These are phyloP conservation scores for Sorex fumeus DNA, from an alignment of 2,113 vertebrate genomes.

Conservation along the genomic window DNA sequence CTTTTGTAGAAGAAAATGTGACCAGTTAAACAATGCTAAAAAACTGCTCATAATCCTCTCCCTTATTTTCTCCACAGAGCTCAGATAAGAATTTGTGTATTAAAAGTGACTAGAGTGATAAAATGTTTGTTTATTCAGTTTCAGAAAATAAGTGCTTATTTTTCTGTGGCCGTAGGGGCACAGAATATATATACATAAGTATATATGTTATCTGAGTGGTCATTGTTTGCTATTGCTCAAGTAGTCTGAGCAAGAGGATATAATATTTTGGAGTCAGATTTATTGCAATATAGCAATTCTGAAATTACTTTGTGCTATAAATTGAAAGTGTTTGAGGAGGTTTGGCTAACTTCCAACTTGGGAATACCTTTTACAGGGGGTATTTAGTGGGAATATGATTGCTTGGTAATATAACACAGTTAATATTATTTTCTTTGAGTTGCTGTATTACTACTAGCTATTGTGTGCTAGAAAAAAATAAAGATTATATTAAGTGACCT, in stretches of 20 bases:
- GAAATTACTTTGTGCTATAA: slow-evolving; percentile 83
- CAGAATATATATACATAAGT: slow-evolving; percentile 13
- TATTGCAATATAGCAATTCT: slow-evolving; percentile 83
- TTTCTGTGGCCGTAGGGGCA: slow-evolving; percentile 76
- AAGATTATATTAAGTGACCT: slow-evolving; percentile 74
- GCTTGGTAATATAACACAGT: slow-evolving; percentile 51
- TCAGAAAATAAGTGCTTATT: slow-evolving; percentile 79
- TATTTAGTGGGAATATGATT: slow-evolving; percentile 72
- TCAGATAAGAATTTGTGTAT: slow-evolving; percentile 75
- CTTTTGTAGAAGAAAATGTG: slow-evolving; percentile 65
- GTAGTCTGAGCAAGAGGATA: slow-evolving; percentile 59
- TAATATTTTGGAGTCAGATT: slow-evolving; percentile 79
- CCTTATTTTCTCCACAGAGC: slow-evolving; percentile 33
- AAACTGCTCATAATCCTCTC: slow-evolving; percentile 66
- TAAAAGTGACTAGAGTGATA: slow-evolving; percentile 78
- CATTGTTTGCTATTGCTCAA: slow-evolving; percentile 70
- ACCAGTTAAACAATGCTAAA: slow-evolving; percentile 4
- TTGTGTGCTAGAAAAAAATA: slow-evolving; percentile 72
- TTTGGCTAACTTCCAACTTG: slow-evolving; percentile 83
- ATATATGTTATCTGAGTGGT: too few relatives aligned
- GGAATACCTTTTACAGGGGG: slow-evolving; percentile 71
- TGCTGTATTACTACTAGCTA: slow-evolving; percentile 72
- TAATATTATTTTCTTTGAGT: slow-evolving; percentile 64
- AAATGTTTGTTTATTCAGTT: slow-evolving; percentile 85
- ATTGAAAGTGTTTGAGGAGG: slow-evolving; percentile 69